Percentiles rank a stretch among this genome's conserved stretches.
Evolutionary conservation across 1,140 invertebrate genomes (phyloP).

Genomic region (Pararge aegeria): DNA sequence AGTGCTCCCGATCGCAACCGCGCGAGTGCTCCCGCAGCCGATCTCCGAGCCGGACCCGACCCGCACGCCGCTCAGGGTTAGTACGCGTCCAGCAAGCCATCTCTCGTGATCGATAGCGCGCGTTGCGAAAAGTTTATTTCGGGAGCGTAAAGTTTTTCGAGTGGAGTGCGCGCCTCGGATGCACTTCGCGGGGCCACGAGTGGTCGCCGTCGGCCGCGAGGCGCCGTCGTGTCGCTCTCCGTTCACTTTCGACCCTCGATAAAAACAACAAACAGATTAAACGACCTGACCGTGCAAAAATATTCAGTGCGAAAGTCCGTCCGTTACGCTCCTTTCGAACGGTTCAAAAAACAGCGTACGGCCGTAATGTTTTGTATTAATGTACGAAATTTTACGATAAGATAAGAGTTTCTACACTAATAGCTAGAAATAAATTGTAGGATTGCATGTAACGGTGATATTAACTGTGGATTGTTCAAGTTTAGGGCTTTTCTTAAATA

Average conservation of each 20-base stretch:
- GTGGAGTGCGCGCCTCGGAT: slow-evolving; percentile 70
- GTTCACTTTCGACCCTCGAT: slow-evolving; percentile 64
- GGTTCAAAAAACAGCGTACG: slow-evolving; percentile 40
- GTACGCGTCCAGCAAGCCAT: slow-evolving; percentile 36
- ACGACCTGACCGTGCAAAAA: slow-evolving; percentile 64
- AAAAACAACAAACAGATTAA: slow-evolving; percentile 78
- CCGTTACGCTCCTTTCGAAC: slow-evolving; percentile 45
- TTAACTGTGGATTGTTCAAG: slow-evolving; percentile 66
- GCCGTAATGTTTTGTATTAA: slow-evolving; percentile 63
- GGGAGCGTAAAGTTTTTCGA: slow-evolving; percentile 70
- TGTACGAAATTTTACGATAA: slow-evolving; percentile 65
- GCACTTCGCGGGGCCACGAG: slow-evolving; percentile 70
- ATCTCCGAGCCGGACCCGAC: slow-evolving; percentile 67
- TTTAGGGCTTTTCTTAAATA: slow-evolving; percentile 61
- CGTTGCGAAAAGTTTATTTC: slow-evolving; percentile 71
- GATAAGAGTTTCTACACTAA: slow-evolving; percentile 62
- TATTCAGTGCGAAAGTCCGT: slow-evolving; percentile 51
- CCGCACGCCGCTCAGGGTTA: slow-evolving; percentile 73
- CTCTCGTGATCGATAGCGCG: slow-evolving; percentile 58
- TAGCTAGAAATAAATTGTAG: slow-evolving; percentile 74
- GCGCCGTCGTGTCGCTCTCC: slow-evolving; percentile 70
- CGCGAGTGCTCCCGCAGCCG: slow-evolving; percentile 70
- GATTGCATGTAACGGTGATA: slow-evolving; percentile 73
- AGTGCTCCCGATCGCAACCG: slow-evolving; percentile 74
- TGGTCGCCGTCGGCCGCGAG: slow-evolving; percentile 67